These are phyloP conservation scores for Marasmarcha lunaedactyla DNA, from an alignment of 2,888 invertebrate genomes.

Conservation along the genomic window DNA sequence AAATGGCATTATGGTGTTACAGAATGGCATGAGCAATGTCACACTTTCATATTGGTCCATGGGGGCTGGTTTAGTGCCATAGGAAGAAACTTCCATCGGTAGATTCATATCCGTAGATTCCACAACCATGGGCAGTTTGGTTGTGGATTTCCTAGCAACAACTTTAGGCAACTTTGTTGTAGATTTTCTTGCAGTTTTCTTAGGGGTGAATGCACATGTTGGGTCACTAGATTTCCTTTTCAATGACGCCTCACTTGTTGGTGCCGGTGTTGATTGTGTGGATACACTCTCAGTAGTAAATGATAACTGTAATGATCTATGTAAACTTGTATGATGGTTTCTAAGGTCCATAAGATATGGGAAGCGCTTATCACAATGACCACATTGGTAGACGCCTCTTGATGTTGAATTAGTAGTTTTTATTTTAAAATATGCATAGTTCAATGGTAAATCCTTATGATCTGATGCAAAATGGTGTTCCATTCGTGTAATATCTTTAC, in stretches of 20 bases:
- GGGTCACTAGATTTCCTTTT: constrained; percentile 5
- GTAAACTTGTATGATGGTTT: constrained; percentile 27
- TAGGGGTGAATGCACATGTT: constrained; percentile 9
- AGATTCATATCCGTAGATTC: constrained; percentile 12
- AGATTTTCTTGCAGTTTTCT: constrained; percentile 36
- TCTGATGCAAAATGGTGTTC: constrained; percentile 35
- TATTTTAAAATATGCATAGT: constrained; percentile 33
- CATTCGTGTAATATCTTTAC: constrained; percentile 28
- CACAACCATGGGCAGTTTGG: constrained; percentile 32
- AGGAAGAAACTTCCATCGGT: constrained; percentile 48
- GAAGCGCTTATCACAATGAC: constrained; percentile 27
- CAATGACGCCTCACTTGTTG: background rate
- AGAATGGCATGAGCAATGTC: constrained; percentile 63
- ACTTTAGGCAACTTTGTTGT: constrained; percentile 37
- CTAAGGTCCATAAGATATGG: constrained; percentile 26
- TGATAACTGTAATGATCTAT: constrained; percentile 20
- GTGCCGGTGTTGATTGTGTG: background rate
- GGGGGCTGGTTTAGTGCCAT: constrained; percentile 45
- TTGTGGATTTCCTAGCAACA: constrained; percentile 64
- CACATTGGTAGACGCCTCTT: constrained; percentile 23
- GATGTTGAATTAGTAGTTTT: background rate
- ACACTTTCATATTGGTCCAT: constrained; percentile 46
- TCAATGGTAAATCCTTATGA: constrained; percentile 25
- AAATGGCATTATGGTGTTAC: constrained; percentile 50
- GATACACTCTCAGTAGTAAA: constrained; percentile 13